phyloP scores from a whole-genome alignment of 2,888 invertebrate species.

The Scrobipalpa atriplicella region DNA sequence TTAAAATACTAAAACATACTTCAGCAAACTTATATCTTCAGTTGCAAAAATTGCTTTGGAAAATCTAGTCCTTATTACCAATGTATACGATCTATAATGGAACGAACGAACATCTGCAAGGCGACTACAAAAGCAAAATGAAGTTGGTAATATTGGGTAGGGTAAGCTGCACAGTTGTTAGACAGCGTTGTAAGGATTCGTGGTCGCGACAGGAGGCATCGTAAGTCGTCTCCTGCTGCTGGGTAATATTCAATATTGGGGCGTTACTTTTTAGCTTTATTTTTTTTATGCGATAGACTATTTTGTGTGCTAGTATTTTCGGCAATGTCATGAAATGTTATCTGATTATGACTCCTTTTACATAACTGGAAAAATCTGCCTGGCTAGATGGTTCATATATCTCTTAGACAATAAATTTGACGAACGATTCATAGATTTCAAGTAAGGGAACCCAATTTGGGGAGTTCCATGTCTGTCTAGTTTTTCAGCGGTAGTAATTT shows the following conservation, averaged over 20 bases:
- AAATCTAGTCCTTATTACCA: neutral
- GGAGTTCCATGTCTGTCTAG: too few relatives aligned
- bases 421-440: too few relatives aligned
- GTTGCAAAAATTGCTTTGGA: conserved; percentile 9
- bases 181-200: conserved; percentile 62
- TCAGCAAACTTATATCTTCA: conserved; percentile 39
- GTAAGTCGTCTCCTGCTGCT: conserved; percentile 25
- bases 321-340: too few relatives aligned
- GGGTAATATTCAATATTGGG: conserved; percentile 60
- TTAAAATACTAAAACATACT: conserved; percentile 64
- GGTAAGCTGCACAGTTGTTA: conserved; percentile 55
- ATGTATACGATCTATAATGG: neutral
- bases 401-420: too few relatives aligned
- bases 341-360: too few relatives aligned
- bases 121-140: conserved; percentile 30
- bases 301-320: too few relatives aligned
- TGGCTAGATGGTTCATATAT: too few relatives aligned
- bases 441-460: too few relatives aligned
- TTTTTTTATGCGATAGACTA: conserved; percentile 6
- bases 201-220: conserved; percentile 73
- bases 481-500: too few relatives aligned
- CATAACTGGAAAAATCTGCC: too few relatives aligned
- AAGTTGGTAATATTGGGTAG: conserved; percentile 40
- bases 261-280: conserved; percentile 39
- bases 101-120: too few relatives aligned